Conservation (phyloP, 2,888 invertebrate genomes). For the Tetranychus piercei region DNA sequence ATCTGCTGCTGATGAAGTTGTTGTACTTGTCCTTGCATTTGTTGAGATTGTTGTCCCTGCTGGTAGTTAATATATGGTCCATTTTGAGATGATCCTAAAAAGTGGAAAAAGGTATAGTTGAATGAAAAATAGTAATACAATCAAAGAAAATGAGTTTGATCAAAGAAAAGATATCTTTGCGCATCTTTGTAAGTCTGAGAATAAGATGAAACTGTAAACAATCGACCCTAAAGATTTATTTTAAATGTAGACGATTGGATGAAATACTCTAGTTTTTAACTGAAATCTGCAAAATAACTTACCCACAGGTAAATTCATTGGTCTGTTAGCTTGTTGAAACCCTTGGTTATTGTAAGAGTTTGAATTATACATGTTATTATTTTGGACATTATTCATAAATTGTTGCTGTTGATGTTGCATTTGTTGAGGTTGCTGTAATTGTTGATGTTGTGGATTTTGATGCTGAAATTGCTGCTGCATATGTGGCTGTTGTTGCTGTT, state of each 20-base stretch:
- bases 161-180: background rate
- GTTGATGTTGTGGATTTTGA: conserved; percentile 7
- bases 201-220: too few relatives aligned
- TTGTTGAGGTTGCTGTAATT: background rate
- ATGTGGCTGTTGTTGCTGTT: conserved; percentile 12
- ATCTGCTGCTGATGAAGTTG: background rate
- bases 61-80: background rate
- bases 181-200: too few relatives aligned
- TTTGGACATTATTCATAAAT: conserved; percentile 27
- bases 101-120: background rate
- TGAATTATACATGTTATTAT: background rate
- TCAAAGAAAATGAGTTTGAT: background rate
- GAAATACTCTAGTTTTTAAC: too few relatives aligned
- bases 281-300: background rate
- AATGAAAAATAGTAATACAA: background rate
- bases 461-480: background rate
- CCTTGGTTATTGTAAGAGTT: background rate
- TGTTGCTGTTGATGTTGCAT: conserved; percentile 23
- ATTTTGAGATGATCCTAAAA: background rate
- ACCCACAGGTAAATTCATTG: background rate
- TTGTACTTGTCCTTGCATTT: background rate
- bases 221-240: too few relatives aligned
- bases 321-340: background rate
- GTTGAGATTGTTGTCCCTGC: background rate
- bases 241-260: too few relatives aligned